Base-by-base conservation (phyloP, 2,888 invertebrate genomes). In the Drosophila nr. perissopoda region DNA sequence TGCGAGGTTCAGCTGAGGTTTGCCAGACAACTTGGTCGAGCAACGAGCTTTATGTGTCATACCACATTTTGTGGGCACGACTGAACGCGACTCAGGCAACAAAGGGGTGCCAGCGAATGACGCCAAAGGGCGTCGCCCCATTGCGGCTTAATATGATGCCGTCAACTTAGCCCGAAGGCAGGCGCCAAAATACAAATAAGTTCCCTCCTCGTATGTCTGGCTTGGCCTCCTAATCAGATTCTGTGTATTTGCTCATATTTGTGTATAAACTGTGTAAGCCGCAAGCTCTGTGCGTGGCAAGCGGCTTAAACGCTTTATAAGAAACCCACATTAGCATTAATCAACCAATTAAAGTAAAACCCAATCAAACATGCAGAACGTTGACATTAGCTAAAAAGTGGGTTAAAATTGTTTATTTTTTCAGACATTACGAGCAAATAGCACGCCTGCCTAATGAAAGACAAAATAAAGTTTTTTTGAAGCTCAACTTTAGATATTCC, bases 281-380 rank as follows among this genome's bases (percentile, higher is more conserved):
- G 25, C 68, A 69, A 52, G 16, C 18, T 60, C 58, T 40, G 18
- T 36, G 13, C 46, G 27, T 10, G 46, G 13, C 51, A 54, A 51
- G 42, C 60, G 10, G 64, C 46, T 51, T 48, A 79, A 73, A 42
- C 29, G 46, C 8, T 60, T 70, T 76, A 63, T 65, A 56, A 82
- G 67, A 69, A 54, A 48, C 58, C 64, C 51, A 48, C 51, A 58
- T 73, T 70, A 51, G 34, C 42, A 59, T 60, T 60, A 58, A 73
- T 73, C 46, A 54, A 36, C 36, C 54, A 79, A 74, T 73, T 61
- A 54, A 64, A 68, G 58, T 51, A 18, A 13, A 29, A 64, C 34
- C 56, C 36, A 53, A 52, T 62, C 21, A 51, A 46, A 51, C 38
- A 6, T 21, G 38, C 10, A 25, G 18, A 48, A 33, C 13, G 27